Evolutionary conservation across 2,888 invertebrate species (phyloP).

Genomic region (Dasypolia templi): DNA sequence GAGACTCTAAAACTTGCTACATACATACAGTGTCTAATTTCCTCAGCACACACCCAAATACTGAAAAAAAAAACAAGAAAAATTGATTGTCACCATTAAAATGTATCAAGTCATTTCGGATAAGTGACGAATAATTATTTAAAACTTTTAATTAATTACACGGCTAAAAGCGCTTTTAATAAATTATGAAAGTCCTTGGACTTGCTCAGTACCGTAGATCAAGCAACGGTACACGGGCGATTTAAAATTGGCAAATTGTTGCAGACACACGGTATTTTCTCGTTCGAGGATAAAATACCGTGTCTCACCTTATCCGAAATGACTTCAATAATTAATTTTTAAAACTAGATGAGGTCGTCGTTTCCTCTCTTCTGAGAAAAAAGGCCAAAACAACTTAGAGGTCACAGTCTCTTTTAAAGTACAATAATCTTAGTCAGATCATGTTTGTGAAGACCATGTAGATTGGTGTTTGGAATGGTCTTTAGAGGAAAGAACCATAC

Average conservation of each 20-base stretch:
- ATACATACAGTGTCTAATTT: slow-evolving; percentile 8
- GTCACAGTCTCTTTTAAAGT: no score
- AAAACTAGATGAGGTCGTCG: no score
- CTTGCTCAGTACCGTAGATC: slow-evolving; percentile 31
- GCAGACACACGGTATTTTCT: not conserved
- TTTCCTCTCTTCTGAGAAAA: no score
- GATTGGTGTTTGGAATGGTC: no score
- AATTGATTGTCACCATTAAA: slow-evolving; percentile 48
- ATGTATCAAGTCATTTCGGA: slow-evolving; percentile 57
- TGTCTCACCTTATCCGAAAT: no score
- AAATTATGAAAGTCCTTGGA: slow-evolving; percentile 58
- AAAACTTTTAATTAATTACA: slow-evolving; percentile 63
- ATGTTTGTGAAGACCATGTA: no score
- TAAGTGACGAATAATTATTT: slow-evolving; percentile 63
- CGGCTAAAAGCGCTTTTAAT: slow-evolving; percentile 64
- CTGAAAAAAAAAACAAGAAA: slow-evolving; percentile 42
- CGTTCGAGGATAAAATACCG: no score
- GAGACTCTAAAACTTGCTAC: not conserved
- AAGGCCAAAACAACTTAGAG: no score
- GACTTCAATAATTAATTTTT: no score
- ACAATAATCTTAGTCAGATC: no score
- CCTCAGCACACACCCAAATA: slow-evolving; percentile 15
- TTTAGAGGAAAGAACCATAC: no score
- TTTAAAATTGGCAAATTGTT: slow-evolving; percentile 2
- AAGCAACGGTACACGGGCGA: slow-evolving; percentile 20